phyloP scores from a whole-genome alignment of 2,797 vertebrate species.

The Diplodus sargus region DNA sequence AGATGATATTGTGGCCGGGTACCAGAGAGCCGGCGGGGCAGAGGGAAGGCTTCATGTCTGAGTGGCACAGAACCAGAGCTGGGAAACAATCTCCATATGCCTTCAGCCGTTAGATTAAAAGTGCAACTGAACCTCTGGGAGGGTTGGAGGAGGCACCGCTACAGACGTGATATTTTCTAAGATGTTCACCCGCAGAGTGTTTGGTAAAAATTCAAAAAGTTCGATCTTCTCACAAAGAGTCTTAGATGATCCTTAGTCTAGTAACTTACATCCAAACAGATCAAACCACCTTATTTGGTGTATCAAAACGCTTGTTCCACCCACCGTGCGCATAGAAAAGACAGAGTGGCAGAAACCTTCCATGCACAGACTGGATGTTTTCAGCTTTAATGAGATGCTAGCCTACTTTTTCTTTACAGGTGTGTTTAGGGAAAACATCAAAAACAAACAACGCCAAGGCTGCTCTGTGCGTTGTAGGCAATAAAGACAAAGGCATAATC shows the following conservation, averaged over 20 bases:
- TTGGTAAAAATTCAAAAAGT: constrained; percentile 10
- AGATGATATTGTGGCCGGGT: constrained; percentile 28
- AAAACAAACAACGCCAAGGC: constrained; percentile 58
- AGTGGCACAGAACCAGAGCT: constrained; percentile 33
- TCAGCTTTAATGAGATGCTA: constrained; percentile 62
- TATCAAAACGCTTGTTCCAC: background rate
- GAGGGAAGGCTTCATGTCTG: constrained; percentile 31
- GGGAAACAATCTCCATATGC: constrained; percentile 38
- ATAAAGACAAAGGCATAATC: constrained; percentile 63
- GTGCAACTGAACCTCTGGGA: constrained; percentile 39
- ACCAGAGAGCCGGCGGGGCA: constrained; percentile 31
- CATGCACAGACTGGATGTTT: constrained; percentile 26
- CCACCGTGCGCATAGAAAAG: background rate
- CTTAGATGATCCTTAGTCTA: constrained; percentile 22
- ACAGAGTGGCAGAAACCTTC: constrained; percentile 22
- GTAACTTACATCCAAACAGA: constrained; percentile 10
- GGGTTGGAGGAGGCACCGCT: constrained; percentile 7
- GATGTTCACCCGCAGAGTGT: background rate
- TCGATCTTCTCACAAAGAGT: background rate
- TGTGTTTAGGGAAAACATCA: constrained; percentile 60
- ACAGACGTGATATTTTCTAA: constrained; percentile 14
- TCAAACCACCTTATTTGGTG: constrained; percentile 26
- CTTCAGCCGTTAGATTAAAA: constrained; percentile 47
- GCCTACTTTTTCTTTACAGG: constrained; percentile 66
- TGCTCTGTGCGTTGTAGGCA: constrained; percentile 28